Base-by-base conservation (phyloP, 2,113 vertebrate genomes). In the Castor canadensis region DNA sequence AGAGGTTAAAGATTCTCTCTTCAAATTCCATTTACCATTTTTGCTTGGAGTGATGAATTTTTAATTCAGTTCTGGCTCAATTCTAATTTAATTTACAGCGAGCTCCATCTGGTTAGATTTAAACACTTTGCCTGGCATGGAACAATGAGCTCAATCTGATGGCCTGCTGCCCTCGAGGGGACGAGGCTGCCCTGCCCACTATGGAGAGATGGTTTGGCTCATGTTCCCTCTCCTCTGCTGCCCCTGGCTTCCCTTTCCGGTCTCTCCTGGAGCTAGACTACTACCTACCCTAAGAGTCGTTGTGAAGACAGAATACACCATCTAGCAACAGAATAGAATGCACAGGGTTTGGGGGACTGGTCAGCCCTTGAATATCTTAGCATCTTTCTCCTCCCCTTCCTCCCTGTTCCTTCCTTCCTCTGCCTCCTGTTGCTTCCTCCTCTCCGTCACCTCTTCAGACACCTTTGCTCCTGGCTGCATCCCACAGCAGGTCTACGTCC, bases 11-110 rank as follows among this genome's bases (percentile, higher is more conserved):
- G 88, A 47, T 56, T 56, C 69, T 20, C 1, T 90, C 89, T 95
- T 91, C 71, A 93, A 75, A 94, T 92, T 58, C 75, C 3, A 0
- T 60, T 84, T 85, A 83, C 80, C 35, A 9, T 52, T 85, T 94
- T 82, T 93, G 24, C 94, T 64, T 84, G 52, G 80, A 96, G 84
- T 54, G 87, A 5, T 76, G 96, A 52, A 60, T 69, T 87, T 95
- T 89, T 82, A 73, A 92, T 96, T 93, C 89, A 94, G 85, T 96
- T 93, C 71, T 87, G 95, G 90, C 93, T 93, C 80, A 85, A 95
- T 96, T 76, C 72, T 96, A 85, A 95, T 93, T 94, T 64, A 87
- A 52, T 95, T 95, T 64, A 4, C 52, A 16, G 87, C 32, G 58
- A 80, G 69, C 6, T 8, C 91, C 87, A 85, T 96, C 86, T 95